Conservation (phyloP, 2,797 vertebrate species). For the Amblyopsis hoosieri region DNA sequence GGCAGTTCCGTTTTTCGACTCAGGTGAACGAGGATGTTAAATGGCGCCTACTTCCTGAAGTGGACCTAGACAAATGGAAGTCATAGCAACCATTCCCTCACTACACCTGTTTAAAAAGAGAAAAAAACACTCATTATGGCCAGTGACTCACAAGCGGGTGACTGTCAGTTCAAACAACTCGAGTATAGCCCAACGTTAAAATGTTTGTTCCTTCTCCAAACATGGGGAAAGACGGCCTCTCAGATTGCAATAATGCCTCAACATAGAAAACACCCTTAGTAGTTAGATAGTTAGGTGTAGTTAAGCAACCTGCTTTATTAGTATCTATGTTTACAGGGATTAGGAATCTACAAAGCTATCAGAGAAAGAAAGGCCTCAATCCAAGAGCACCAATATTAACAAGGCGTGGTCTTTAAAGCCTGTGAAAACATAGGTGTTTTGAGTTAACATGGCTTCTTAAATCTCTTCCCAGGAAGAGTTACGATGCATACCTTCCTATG, state of each 20-base stretch:
- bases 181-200: conserved; percentile 9
- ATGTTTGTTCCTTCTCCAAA: conserved; percentile 8
- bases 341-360: background rate
- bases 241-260: background rate
- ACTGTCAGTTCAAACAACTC: conserved; percentile 13
- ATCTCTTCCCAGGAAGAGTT: too few relatives aligned
- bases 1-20: conserved; percentile 8
- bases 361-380: background rate
- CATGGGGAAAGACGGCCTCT: background rate
- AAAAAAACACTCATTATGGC: conserved; percentile 27
- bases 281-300: too few relatives aligned
- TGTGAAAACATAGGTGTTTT: too few relatives aligned
- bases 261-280: background rate
- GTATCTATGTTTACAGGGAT: background rate
- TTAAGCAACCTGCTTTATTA: background rate
- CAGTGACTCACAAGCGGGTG: conserved; percentile 13
- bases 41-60: conserved; percentile 62
- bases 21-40: conserved; percentile 40
- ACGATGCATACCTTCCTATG: too few relatives aligned
- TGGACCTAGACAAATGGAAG: conserved; percentile 12
- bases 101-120: conserved; percentile 22
- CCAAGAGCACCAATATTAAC: too few relatives aligned
- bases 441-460: too few relatives aligned
- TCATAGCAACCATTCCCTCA: conserved; percentile 47
- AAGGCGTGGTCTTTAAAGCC: background rate